Percentiles rank a stretch among this genome's conserved stretches.
Conservation (phyloP, 2,113 vertebrate species). For the Pica pica region DNA sequence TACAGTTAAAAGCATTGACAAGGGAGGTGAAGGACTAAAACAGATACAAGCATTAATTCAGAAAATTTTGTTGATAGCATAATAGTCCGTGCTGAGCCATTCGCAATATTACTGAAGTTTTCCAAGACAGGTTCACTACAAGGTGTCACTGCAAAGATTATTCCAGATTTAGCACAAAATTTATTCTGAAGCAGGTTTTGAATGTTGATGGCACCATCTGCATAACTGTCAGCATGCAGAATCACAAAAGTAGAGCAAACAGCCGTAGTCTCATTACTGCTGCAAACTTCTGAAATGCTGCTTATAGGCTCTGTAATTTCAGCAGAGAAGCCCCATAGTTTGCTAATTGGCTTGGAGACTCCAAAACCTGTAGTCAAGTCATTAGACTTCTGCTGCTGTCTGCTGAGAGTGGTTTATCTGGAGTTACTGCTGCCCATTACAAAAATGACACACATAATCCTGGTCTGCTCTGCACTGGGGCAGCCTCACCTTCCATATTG, state of each 20-base stretch:
- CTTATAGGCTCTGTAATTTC: background rate
- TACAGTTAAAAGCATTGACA: constrained; percentile 47
- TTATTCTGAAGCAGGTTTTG: constrained; percentile 43
- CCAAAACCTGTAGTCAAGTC: background rate
- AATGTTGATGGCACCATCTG: constrained; percentile 7
- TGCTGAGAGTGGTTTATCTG: background rate
- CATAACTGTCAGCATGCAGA: constrained; percentile 13
- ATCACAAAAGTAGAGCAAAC: constrained; percentile 60
- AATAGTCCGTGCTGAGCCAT: constrained; percentile 52
- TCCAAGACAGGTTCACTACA: constrained; percentile 42
- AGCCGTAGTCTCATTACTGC: background rate
- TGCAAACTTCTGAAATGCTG: background rate
- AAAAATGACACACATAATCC: background rate
- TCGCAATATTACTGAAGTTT: constrained; percentile 46
- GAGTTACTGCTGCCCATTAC: constrained; percentile 2
- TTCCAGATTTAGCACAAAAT: constrained; percentile 54
- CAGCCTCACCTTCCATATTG: background rate
- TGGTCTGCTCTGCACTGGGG: background rate
- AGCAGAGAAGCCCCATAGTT: background rate
- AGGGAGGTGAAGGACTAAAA: constrained; percentile 56
- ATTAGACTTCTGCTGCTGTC: background rate
- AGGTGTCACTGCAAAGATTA: constrained; percentile 52
- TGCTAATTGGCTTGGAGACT: background rate
- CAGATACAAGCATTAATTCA: constrained; percentile 47
- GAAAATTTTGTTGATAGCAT: constrained; percentile 51